These are phyloP conservation scores for Anguilla japonica DNA, from an alignment of 2,113 vertebrate species.

Conservation along the genomic window DNA sequence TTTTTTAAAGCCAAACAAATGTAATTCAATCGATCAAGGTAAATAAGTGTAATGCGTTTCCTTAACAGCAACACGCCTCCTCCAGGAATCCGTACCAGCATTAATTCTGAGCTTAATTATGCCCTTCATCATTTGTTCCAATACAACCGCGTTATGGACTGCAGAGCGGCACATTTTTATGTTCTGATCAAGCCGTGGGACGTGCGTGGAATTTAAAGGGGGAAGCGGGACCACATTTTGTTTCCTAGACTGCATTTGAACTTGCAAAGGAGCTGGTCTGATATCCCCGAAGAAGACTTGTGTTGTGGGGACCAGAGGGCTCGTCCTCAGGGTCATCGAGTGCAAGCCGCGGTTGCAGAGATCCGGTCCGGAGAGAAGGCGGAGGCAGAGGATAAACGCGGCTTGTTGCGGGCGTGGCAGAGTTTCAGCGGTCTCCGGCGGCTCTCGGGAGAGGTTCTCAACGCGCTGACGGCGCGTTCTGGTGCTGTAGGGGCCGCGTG, in stretches of 20 bases:
- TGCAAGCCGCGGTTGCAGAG: background rate
- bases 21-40: no score
- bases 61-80: background rate
- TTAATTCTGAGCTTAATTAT: background rate
- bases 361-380: background rate
- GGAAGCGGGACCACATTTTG: background rate
- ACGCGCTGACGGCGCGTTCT: background rate
- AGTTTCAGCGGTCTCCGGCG: background rate
- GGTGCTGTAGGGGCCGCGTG: background rate
- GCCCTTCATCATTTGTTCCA: background rate
- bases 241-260: background rate
- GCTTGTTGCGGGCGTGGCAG: background rate
- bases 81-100: background rate
- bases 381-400: background rate
- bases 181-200: background rate
- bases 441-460: background rate
- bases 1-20: background rate
- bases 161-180: background rate
- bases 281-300: background rate
- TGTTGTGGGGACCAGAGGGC: background rate
- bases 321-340: background rate
- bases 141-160: background rate
- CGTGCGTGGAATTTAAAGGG: background rate
- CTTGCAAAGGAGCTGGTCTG: background rate
- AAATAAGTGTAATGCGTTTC: background rate